Evolutionary conservation across 2,888 invertebrate genomes (phyloP), one percentile per base, ranked within the genome.

Genomic region (Idaea aversata): DNA sequence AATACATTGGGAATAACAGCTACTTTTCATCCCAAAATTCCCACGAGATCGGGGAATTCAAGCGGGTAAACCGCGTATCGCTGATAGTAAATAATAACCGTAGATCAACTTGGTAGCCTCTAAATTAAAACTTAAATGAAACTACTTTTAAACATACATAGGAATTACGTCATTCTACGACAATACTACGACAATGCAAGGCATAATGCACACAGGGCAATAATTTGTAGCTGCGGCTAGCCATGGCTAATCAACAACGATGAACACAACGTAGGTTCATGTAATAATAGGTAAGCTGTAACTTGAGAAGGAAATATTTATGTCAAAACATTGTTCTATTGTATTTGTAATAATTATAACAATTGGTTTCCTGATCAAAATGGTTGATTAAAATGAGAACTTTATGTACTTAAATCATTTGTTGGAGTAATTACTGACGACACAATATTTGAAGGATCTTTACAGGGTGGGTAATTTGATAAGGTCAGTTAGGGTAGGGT

Each of bases 201-300:
- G 58, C 61, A 68, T 69, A 63, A 66, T 70, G 63, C 67, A 34
- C 62, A 59, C 59, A 69, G 64, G 63, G 61, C 64, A 62, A 65
- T 70, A 70, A 71, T 74, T 73, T 67, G 72, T 68, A 68, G 67
- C 47, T 47, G 47, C 47, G 13, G 47, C 66, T 65, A 68, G 65
- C 66, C 68, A 66, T 61, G 64, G 59, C 60, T 70, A 70, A 72
- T 70, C 61, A 67, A 61, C 16, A 60, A 61, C 59, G 64, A 47
- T 25, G 25, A 25, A 25, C 25, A 47, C 47, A 47, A 47, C 7
- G 47, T 38, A 38, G 38, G 38, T 38, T 10, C 38, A 38, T 47
- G 7, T 5, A 7, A 47, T 13, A 47, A 47, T 47, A 36, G 10
- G 36, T 36, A 36, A 5, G 5, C 10, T 13, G 47, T 47, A 7